Base-by-base conservation (phyloP, 2,888 invertebrate genomes). In the Campoletis raptor region DNA sequence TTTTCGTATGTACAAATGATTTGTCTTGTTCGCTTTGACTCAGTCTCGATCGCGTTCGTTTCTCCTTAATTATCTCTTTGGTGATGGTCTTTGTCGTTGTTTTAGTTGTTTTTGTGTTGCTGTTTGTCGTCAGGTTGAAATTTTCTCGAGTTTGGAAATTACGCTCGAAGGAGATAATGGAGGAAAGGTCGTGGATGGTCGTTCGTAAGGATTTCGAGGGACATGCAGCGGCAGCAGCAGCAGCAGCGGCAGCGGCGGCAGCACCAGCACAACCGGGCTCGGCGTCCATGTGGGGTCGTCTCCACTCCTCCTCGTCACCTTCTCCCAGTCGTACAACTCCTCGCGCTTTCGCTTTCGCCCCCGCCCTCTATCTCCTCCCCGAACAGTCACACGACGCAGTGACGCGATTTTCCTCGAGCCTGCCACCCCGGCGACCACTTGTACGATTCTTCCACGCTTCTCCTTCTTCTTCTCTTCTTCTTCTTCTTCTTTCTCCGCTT, bases 231-330 rank as follows among this genome's bases (percentile, higher is more conserved):
- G 61, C 61, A 7, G 61, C 61, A 7, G 30, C 57, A 12, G 57
- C 57, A 6, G 57, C 57, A 57, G 57, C 57, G 24, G 57, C 57
- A n/a, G 57, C 57, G 24, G 57, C 57, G 15, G 61, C 61, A 30
- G 61, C 61, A 61, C 15, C 61, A 15, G 61, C 61, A 30, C 61
- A 7, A 90, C 91, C 91, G 90, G 88, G 91, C 92, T 90, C 92
- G 93, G 94, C 91, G 94, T 94, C 94, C 94, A 94, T 94, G 94
- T 94, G 93, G 93, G 90, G 92, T 92, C 89, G 40, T 92, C 89
- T 70, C 76, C 82, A 89, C 91, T 92, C 92, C 61, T 61, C 61
- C 61, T 30, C 61, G 93, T 93, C 94, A 94, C 93, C 94, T 92
- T 90, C 90, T 86, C 87, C 88, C 88, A 82, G 61, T 61, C 30